phyloP scores from a whole-genome alignment of 2,797 vertebrate genomes.

The Cuniculus paca region DNA sequence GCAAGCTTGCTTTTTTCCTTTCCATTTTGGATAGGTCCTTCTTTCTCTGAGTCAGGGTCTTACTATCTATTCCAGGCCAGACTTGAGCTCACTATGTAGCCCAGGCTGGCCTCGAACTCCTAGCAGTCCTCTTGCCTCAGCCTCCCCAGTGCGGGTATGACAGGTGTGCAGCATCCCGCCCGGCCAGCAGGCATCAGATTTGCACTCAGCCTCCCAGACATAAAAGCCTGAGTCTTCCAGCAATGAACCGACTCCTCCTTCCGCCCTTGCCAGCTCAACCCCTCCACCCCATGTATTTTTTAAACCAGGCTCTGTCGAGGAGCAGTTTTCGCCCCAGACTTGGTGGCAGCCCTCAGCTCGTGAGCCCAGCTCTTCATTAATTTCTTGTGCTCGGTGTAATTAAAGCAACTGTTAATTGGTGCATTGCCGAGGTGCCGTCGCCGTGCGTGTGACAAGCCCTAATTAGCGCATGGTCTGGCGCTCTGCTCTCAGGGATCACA shows the following conservation, averaged over 20 bases:
- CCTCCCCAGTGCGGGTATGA: neutral
- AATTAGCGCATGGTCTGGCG: constrained; percentile 81
- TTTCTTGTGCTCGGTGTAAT: constrained; percentile 77
- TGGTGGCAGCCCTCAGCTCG: constrained; percentile 68
- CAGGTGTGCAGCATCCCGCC: neutral
- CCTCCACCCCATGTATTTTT: neutral
- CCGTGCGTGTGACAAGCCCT: constrained; percentile 74
- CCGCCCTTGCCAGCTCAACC: constrained; percentile 42
- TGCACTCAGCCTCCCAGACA: neutral
- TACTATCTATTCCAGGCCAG: no score
- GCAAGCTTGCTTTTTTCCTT: neutral
- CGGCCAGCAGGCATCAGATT: neutral
- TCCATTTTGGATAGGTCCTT: neutral
- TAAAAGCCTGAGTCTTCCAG: neutral
- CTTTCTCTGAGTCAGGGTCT: neutral
- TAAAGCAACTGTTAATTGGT: constrained; percentile 82
- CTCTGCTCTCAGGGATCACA: constrained; percentile 75
- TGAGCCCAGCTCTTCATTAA: constrained; percentile 80
- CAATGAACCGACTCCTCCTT: neutral
- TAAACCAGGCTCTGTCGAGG: constrained; percentile 54
- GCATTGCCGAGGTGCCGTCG: constrained; percentile 79
- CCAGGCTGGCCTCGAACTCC: no score
- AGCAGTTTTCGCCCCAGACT: constrained; percentile 74
- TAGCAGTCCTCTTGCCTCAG: neutral
- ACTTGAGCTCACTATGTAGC: neutral